Evolutionary conservation across 1,140 invertebrate species (phyloP), one percentile per base, ranked within the genome.

Genomic region (Formica selysi): DNA sequence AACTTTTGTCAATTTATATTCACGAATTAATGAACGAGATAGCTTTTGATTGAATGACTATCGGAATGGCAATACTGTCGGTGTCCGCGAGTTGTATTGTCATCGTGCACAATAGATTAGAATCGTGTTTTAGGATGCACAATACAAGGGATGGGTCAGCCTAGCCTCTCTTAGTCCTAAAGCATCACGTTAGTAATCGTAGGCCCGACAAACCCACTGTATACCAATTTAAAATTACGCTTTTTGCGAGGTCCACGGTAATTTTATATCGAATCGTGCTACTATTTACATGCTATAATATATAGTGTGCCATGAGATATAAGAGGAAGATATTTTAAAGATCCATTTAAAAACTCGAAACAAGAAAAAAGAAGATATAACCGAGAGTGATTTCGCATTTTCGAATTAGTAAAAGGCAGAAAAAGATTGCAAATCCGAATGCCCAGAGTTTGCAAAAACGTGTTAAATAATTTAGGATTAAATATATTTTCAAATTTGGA

Each of bases 61-160:
- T 29, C 6, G 36, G 10, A 71, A 32, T 54, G n/a, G 51, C 71
- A n/a, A 48, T 57, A 61, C 44, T 76, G 10, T 41, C 71, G 54
- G 44, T 61, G 57, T 81, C 38, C 70, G 84, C 87, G 61, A 79
- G 70, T 83, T 59, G 70, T 71, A 89, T 89, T 89, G 85, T 89
- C 16, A 68, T 64, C 59, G 54, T 51, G 26, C 38, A 88, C 88
- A 89, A 89, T 89, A 71, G 88, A 73, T 64, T 70, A 68, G 70
- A 88, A 78, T 78, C 81, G 70, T n/a, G 48, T 71, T 76, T 89
- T 80, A 36, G 68, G 62, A 88, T 61, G 76, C 57, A 89, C 87
- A 89, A 89, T 89, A 61, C 48, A 19, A 88, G 83, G 88, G 87
- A 89, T 89, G 84, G 88, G 88, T 67, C 87, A 62, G 73, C 38